Conservation (phyloP, 2,113 vertebrate genomes). For the Puma concolor region DNA sequence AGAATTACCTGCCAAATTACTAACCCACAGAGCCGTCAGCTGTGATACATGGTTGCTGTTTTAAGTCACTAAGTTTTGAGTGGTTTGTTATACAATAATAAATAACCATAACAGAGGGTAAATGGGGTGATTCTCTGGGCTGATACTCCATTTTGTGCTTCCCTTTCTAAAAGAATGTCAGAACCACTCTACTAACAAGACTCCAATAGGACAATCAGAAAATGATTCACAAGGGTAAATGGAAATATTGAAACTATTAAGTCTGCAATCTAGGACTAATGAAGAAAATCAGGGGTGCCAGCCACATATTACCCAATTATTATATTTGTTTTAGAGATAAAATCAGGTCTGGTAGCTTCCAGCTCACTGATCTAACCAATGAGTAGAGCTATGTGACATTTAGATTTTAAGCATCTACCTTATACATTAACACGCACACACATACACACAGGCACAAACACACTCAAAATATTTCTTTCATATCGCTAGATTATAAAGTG, state of each 20-base stretch:
- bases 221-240: background rate
- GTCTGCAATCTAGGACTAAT: background rate
- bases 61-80: background rate
- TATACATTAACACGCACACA: background rate
- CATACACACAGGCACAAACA: background rate
- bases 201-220: background rate
- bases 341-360: background rate
- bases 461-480: background rate
- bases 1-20: background rate
- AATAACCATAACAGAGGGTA: background rate
- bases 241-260: conserved; percentile 26
- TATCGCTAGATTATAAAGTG: conserved; percentile 25
- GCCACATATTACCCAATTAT: background rate
- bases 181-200: background rate
- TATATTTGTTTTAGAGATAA: background rate
- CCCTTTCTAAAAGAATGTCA: background rate
- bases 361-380: background rate
- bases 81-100: background rate
- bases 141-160: background rate
- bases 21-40: background rate
- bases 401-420: background rate
- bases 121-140: background rate
- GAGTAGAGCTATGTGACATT: background rate
- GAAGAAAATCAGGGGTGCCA: background rate
- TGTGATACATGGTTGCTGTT: background rate